Percentiles rank a stretch among this genome's conserved stretches.
phyloP scores from a whole-genome alignment of 1,140 invertebrate genomes.

The Lepidostoma basale region DNA sequence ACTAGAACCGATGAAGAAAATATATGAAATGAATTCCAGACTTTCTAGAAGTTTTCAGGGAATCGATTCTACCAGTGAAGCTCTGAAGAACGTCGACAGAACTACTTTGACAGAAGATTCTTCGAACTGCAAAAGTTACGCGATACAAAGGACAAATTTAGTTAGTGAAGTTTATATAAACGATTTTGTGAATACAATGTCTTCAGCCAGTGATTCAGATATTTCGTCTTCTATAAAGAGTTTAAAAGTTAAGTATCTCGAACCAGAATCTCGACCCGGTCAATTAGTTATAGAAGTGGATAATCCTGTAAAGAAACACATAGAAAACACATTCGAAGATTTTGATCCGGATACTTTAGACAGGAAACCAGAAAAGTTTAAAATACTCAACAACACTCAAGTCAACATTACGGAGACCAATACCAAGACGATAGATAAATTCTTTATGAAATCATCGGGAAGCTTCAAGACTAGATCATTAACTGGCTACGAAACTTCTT shows the following conservation, averaged over 20 bases:
- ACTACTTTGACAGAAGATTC: slow-evolving; percentile 17
- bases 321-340: slow-evolving; percentile 60
- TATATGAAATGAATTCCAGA: slow-evolving; percentile 44
- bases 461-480: slow-evolving; percentile 65
- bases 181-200: slow-evolving; percentile 33
- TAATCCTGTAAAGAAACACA: slow-evolving; percentile 63
- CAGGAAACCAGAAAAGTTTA: slow-evolving; percentile 66
- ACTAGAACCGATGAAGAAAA: slow-evolving; percentile 45
- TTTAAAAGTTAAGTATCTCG: slow-evolving; percentile 61
- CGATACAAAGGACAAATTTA: slow-evolving; percentile 30
- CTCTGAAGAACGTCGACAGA: slow-evolving; percentile 19
- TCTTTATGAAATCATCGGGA: slow-evolving; percentile 61
- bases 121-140: slow-evolving; percentile 24
- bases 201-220: slow-evolving; percentile 31
- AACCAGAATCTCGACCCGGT: slow-evolving; percentile 67
- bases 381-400: slow-evolving; percentile 15
- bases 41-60: slow-evolving; percentile 43
- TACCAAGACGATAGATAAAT: slow-evolving; percentile 58
- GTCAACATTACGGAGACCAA: slow-evolving; percentile 27
- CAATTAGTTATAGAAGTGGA: slow-evolving; percentile 75
- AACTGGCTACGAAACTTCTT: background rate
- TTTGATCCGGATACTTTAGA: slow-evolving; percentile 86
- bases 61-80: slow-evolving; percentile 28
- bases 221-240: slow-evolving; percentile 39
- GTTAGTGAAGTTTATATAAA: slow-evolving; percentile 44